A percentile compares a stretch with the other conserved stretches of the same genome.
Evolutionary conservation across 1,140 invertebrate genomes (phyloP).

Genomic region (Drosophila nigrodunni): DNA sequence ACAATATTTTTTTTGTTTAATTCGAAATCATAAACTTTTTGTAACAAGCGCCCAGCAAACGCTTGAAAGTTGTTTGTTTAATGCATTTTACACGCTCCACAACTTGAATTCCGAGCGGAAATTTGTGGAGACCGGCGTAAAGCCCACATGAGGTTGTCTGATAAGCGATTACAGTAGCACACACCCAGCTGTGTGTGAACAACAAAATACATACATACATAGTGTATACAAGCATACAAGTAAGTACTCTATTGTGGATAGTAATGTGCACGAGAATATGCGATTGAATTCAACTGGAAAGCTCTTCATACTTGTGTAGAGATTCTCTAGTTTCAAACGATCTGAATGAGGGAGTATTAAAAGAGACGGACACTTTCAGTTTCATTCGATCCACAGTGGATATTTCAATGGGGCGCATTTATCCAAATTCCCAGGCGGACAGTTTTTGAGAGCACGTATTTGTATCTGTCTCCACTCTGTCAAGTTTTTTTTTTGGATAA

Average conservation of each 20-base stretch:
- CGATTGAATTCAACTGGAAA: slow-evolving; percentile 4
- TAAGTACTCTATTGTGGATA: not conserved
- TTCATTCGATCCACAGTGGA: slow-evolving; percentile 36
- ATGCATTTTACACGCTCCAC: slow-evolving; percentile 64
- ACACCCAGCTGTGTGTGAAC: not conserved
- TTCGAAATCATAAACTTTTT: slow-evolving; percentile 80
- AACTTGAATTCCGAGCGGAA: slow-evolving; percentile 40
- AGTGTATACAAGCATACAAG: too few species aligned
- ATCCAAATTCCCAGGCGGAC: slow-evolving; percentile 77
- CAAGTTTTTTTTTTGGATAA: slow-evolving; percentile 62
- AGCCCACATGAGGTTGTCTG: slow-evolving; percentile 42
- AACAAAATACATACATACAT: too few species aligned
- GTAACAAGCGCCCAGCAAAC: slow-evolving; percentile 77
- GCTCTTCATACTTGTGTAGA: not conserved
- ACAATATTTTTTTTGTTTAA: slow-evolving; percentile 82
- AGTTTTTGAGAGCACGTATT: slow-evolving; percentile 62
- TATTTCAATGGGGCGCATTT: slow-evolving; percentile 62
- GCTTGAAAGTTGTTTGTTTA: slow-evolving; percentile 71
- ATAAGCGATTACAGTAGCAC: slow-evolving; percentile 43
- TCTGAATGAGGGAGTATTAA: not conserved
- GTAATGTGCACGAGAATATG: slow-evolving; percentile 9
- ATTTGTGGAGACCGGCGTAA: slow-evolving; percentile 20
- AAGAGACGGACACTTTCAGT: slow-evolving; percentile 45
- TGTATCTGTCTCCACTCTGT: slow-evolving; percentile 45
- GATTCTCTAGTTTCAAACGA: not conserved